Evolutionary conservation across 2,113 vertebrate genomes (phyloP).

Genomic region (Halcyon senegalensis): DNA sequence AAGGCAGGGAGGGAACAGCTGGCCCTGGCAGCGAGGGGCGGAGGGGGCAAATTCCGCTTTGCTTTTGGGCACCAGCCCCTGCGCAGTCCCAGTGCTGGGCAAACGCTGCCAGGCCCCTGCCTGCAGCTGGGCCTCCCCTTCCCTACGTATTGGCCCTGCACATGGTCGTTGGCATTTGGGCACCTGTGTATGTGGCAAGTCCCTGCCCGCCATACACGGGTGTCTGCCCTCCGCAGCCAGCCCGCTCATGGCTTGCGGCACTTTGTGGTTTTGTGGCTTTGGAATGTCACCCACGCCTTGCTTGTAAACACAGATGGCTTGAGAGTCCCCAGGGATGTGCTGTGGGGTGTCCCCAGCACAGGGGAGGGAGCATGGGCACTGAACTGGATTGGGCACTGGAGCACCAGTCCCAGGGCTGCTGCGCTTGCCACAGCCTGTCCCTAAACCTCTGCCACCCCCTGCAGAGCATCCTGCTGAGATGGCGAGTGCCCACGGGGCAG

Average conservation of each 20-base stretch:
- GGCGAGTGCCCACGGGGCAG: slow-evolving; percentile 60
- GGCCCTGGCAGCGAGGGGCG: not conserved
- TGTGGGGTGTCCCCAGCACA: not conserved
- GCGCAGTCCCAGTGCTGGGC: not conserved
- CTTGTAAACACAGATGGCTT: not conserved
- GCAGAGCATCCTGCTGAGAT: slow-evolving; percentile 69
- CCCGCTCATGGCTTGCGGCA: not conserved
- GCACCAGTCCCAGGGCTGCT: not conserved
- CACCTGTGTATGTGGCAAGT: not conserved
- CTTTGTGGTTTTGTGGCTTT: not conserved
- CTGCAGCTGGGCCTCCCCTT: not conserved
- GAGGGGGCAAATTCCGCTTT: not conserved
- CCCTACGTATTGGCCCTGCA: not conserved
- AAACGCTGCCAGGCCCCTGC: not conserved
- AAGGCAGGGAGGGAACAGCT: not conserved
- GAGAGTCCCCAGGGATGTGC: not conserved
- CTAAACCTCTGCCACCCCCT: not conserved
- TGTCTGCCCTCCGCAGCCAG: not conserved
- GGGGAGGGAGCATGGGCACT: accelerated
- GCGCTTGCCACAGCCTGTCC: not conserved
- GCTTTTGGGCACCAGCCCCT: not conserved
- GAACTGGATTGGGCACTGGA: not conserved
- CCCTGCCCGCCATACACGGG: not conserved
- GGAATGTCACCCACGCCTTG: not conserved
- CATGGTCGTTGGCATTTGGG: accelerated